Base-by-base conservation (phyloP, 30 jellyfish, hydroid and myxozoan species). In the Aurelia coerulea region DNA sequence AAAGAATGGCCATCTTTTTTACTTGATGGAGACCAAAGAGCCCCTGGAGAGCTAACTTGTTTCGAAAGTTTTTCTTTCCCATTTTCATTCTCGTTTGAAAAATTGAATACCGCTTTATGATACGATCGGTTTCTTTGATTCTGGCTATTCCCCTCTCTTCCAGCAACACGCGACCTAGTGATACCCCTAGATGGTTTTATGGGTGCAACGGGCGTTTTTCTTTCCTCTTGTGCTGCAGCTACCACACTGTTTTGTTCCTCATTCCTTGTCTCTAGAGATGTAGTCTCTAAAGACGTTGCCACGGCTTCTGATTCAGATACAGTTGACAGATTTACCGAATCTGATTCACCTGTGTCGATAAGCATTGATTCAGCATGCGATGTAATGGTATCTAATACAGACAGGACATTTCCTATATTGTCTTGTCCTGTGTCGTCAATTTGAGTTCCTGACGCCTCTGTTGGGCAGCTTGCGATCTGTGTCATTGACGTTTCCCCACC, bases 81-180 rank as follows among this genome's bases (percentile, higher is more conserved):
- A 32, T 39, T 81, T 4, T 41, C 79, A 3, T 52, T 60, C 5
- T 73, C 93, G 19, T 67, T 37, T 13, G 93, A 37, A 32, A 49
- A 69, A 17, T 81, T 79, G 50, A 71, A 68, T 1, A 88, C 63
- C 3, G 96, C 96, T 54, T 79, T 78, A 64, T 71, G 79, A 72
- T 78, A 88, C 16, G 96, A 88, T 56, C 88, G 62, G 53, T 79
- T 88, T 17, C 96, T 67, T 32, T 70, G 64, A 12, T 50, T 62
- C 23, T 18, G 59, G 4, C 37, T 76, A 12, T 15, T n/a, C 73
- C 33, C 80, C n/a, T 65, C 90, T 12, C 31, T 60, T n/a, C 35
- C 35, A 0, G 31, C 70, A 60, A 17, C 35, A 23, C 35, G 70
- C 4, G 35, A n/a, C 35, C 35, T 60, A 37, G 31, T 17, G 35